Conservation (phyloP, 1,140 invertebrate genomes). For the Drosophila ironensis region DNA sequence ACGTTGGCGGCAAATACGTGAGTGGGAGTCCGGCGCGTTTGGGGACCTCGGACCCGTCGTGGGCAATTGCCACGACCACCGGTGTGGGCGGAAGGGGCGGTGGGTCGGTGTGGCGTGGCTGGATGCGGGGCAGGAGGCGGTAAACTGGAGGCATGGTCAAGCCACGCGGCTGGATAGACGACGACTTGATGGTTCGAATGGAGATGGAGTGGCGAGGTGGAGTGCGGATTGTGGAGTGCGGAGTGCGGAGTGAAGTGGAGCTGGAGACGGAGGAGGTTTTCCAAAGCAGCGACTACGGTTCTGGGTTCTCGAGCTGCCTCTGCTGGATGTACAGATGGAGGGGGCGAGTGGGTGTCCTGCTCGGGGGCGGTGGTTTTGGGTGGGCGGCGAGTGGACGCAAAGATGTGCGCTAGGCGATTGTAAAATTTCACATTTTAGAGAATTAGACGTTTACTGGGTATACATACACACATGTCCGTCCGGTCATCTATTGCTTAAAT, state of each 20-base stretch:
- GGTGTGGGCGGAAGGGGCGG: conserved; percentile 30
- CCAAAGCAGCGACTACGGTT: conserved; percentile 63
- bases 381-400: conserved; percentile 48
- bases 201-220: conserved; percentile 26
- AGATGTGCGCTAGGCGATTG: conserved; percentile 79
- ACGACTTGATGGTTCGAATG: conserved; percentile 70
- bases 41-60: conserved; percentile 74
- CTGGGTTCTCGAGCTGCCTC: conserved; percentile 63
- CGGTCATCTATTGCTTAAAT: conserved; percentile 50
- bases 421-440: conserved; percentile 81
- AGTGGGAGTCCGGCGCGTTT: conserved; percentile 76
- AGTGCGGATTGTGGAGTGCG: not conserved
- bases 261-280: conserved; percentile 40
- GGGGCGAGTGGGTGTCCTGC: not conserved
- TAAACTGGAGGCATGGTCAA: conserved; percentile 55
- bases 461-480: conserved; percentile 52
- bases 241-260: conserved; percentile 8
- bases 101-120: conserved; percentile 58
- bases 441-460: conserved; percentile 76
- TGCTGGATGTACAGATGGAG: conserved; percentile 10
- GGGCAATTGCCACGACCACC: conserved; percentile 69
- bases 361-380: not conserved
- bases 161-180: conserved; percentile 76
- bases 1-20: conserved; percentile 75
- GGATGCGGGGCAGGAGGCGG: conserved; percentile 1